Conservation (phyloP, 2,888 invertebrate genomes). For the Hoplodrina blanda region DNA sequence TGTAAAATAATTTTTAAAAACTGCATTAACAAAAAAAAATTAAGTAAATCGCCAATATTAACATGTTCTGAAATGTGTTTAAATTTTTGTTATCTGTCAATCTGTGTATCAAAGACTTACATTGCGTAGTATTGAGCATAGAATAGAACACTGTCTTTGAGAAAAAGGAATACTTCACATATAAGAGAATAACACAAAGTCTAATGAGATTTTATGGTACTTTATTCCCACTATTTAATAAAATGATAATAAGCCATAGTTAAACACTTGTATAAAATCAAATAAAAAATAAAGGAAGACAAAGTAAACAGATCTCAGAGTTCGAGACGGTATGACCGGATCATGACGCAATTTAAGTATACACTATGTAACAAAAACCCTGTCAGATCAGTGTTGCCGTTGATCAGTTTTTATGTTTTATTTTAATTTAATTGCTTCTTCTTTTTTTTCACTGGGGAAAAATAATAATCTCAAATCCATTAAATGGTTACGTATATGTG, state of each 20-base stretch:
- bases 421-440: no score
- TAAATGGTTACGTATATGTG: no score
- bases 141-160: no score
- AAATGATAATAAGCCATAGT: not conserved
- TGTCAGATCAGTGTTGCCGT: no score
- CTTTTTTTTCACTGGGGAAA: no score
- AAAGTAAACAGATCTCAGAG: not conserved
- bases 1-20: constrained; percentile 15
- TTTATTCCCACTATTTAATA: constrained; percentile 14
- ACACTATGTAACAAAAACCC: no score
- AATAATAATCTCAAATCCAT: no score
- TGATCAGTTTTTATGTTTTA: no score
- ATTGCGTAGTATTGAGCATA: not conserved
- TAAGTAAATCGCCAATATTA: constrained; percentile 56
- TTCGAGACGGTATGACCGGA: not conserved
- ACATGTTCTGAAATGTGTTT: constrained; percentile 24
- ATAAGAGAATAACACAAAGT: not conserved
- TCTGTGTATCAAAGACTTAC: not conserved
- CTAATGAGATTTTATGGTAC: constrained; percentile 41
- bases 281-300: not conserved
- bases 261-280: not conserved
- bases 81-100: constrained; percentile 7
- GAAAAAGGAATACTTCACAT: not conserved
- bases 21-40: constrained; percentile 36
- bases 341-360: not conserved